Base-by-base conservation (phyloP, 2,797 vertebrate genomes). In the Coreius guichenoti region DNA sequence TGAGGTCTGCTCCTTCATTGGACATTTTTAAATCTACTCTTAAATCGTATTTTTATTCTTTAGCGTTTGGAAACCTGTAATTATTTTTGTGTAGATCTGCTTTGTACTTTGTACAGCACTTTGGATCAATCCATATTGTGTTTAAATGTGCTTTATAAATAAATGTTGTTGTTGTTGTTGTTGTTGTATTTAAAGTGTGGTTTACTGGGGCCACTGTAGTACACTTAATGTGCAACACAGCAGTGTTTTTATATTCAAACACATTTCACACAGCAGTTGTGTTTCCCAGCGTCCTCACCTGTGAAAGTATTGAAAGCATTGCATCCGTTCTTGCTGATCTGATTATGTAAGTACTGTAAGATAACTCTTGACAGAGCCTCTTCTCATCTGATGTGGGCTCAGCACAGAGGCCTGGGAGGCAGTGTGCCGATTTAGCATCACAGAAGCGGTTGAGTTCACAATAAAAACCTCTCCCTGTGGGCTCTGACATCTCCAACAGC, bases 291-390 rank as follows among this genome's bases (percentile, higher is more conserved):
- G 68, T 33, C 33, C 47, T 83, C 29, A 83, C 45, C 43, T 83
- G 9, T 83, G 58, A 79, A 83, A 47, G 36, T 67, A 83, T 76
- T 45, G 51, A 58, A 81, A 79, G 49, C 45, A 36, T 21, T n/a
- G 51, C 73, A 75, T 86, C 58, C n/a, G n/a, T 75, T 80, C 49
- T 54, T 43, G 16, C 49, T 81, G 43, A 80, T 67, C 61, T 74
- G 80, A 86, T 89, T 87, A 88, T 84, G 67, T 85, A 85, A 85
- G 63, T 75, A 51, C 67, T 63, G 80, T 87, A 83, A 80, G 61
- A 82, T 80, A 81, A 83, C 58, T 63, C 85, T 73, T 77, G 56
- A 86, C 65, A 77, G 78, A 69, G 70, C 83, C 61, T 84, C 49
- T 47, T 83, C 51, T 82, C 54, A 76, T 87, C 75, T 83, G 47